Evolutionary conservation across 2,113 vertebrate species (phyloP), one percentile per base, ranked within the genome.

Genomic region (Oryzias curvinotus): DNA sequence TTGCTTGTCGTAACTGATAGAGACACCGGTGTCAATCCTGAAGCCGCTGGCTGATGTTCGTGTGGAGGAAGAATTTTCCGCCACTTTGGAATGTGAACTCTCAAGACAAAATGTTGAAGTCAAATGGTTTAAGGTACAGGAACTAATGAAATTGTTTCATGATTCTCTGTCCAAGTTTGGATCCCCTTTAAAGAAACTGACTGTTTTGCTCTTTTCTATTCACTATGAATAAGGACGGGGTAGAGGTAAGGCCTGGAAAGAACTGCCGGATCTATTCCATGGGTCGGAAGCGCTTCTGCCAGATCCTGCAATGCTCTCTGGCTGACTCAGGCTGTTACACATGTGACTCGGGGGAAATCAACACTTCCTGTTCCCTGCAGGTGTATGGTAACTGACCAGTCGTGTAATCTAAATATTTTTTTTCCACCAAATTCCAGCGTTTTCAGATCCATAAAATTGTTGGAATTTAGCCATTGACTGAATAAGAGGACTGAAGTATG

Each of bases 91-190:
- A 74, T 97, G 94, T 0, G 93, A 98, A 87, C 88, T 98, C 79
- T 98, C 96, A 71, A 93, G 94, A 63, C 88, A 93, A 64, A 90
- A 91, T 0, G 87, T 87, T 1, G 92, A 94, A 4, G 92, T 95
- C 81, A 93, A 75, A 60, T 98, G 97, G 96, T 73, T 92, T 65
- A 98, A 98, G 96, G 96, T 98, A 83, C 90, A 63, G 26, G 1
- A 18, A 50, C 21, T 3, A 8, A 14, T 52, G 5, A 55, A 44
- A 57, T 41, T 16, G 5, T 52, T 5, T 25, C 10, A 42, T n/a
- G 21, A 14, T 3, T 36, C 1, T 36, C 12, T 2, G 21, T 5
- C 26, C 8, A 36, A 36, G 10, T 36, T 36, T 36, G 36, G 36
- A 10, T 36, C 15, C n/a, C 5, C 17, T 19, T 18, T 14, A 26